These are phyloP conservation scores for Casuarius casuarius DNA, from an alignment of 2,113 vertebrate species.

Conservation along the genomic window DNA sequence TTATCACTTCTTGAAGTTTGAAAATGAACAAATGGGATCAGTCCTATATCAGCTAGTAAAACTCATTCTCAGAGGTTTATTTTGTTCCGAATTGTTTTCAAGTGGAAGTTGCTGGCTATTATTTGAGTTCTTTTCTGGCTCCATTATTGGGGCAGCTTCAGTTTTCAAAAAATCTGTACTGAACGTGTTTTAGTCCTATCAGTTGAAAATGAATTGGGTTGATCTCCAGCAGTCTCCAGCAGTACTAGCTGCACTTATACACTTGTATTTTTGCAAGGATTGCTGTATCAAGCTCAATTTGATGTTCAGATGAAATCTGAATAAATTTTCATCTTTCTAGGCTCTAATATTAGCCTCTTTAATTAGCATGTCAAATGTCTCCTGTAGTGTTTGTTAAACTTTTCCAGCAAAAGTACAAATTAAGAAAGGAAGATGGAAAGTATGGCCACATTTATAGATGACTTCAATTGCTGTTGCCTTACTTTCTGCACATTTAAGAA, in stretches of 20 bases:
- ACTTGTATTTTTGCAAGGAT: not conserved
- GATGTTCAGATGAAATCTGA: not conserved
- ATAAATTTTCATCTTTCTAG: not conserved
- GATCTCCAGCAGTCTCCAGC: not conserved
- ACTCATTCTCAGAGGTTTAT: not conserved
- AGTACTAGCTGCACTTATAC: not conserved
- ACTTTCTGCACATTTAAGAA: not conserved
- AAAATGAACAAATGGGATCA: not conserved
- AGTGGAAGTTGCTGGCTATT: not conserved
- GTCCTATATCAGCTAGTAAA: not conserved
- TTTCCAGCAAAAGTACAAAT: not conserved
- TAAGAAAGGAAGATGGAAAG: not conserved
- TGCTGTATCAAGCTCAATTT: not conserved
- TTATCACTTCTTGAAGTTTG: not conserved
- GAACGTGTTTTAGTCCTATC: not conserved
- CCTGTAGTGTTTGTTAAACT: not conserved
- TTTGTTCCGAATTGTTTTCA: constrained; percentile 12
- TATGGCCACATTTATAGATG: not conserved
- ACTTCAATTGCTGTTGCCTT: not conserved
- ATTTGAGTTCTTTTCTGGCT: constrained; percentile 1
- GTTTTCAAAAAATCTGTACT: not conserved
- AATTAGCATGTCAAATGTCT: not conserved
- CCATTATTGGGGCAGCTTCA: not conserved
- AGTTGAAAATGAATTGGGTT: not conserved
- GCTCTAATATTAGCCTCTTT: not conserved